Percentiles rank a stretch among this genome's conserved stretches.
Evolutionary conservation across 1,140 invertebrate genomes (phyloP).

Genomic region (Polyergus mexicanus): DNA sequence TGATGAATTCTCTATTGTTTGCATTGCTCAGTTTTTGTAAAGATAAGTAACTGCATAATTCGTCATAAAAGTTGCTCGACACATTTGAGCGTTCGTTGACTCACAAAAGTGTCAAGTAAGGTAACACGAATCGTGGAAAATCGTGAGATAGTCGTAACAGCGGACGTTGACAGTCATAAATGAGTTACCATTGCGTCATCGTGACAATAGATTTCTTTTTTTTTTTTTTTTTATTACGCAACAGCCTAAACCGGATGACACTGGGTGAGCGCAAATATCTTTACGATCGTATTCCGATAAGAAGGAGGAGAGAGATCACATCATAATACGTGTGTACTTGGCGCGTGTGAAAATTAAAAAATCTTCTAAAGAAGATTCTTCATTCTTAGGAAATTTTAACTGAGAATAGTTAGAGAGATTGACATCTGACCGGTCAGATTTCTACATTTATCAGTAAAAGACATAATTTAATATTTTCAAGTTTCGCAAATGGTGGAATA

Average conservation of each 20-base stretch:
- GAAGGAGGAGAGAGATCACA: not conserved
- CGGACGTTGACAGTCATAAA: constrained; percentile 56
- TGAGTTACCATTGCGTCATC: constrained; percentile 38
- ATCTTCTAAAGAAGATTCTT: not conserved
- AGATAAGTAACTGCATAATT: constrained; percentile 60
- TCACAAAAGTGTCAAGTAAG: constrained; percentile 19
- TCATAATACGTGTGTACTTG: not conserved
- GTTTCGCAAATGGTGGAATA: too few species aligned
- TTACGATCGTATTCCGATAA: constrained; percentile 31
- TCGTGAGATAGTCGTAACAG: constrained; percentile 46
- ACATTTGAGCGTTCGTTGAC: constrained; percentile 42
- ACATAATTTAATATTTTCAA: not conserved
- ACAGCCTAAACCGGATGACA: constrained; percentile 34
- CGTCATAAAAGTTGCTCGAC: constrained; percentile 39
- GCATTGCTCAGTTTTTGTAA: constrained; percentile 14
- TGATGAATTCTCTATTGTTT: not conserved
- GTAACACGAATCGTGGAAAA: constrained; percentile 43
- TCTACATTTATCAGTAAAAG: not conserved
- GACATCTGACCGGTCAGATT: not conserved
- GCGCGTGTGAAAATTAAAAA: not conserved
- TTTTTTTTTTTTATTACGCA: constrained; percentile 38
- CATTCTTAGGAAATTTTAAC: not conserved
- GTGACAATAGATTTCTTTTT: constrained; percentile 48
- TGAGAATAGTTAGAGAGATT: not conserved
- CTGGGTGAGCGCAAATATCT: constrained; percentile 27